Evolutionary conservation across 2,797 vertebrate species (phyloP).

Genomic region (Hephaestus fuliginosus): DNA sequence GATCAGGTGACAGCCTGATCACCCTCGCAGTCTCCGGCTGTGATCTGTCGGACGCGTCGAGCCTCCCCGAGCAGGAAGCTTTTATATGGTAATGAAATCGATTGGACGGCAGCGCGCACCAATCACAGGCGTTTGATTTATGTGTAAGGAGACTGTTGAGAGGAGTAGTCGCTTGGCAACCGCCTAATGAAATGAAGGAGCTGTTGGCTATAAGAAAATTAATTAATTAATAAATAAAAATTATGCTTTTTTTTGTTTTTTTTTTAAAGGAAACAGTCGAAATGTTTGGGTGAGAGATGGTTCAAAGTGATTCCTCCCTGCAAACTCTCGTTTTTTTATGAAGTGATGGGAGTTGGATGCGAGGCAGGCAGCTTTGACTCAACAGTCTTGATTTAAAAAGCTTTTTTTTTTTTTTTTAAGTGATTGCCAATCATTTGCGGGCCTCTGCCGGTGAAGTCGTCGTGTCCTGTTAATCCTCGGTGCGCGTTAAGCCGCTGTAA

Average conservation of each 20-base stretch:
- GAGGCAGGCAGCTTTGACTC: neutral
- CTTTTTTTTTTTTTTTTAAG: neutral
- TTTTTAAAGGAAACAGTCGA: constrained; percentile 24
- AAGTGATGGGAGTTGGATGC: constrained; percentile 20
- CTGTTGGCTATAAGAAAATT: constrained; percentile 44
- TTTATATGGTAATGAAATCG: constrained; percentile 80
- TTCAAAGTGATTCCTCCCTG: neutral
- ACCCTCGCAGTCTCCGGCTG: constrained; percentile 26
- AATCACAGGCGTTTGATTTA: constrained; percentile 81
- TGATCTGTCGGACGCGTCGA: constrained; percentile 45
- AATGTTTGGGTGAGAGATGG: neutral
- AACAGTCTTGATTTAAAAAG: constrained; percentile 17
- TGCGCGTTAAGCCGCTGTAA: constrained; percentile 1
- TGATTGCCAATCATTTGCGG: neutral
- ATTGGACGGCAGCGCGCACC: constrained; percentile 71
- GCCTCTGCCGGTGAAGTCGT: neutral
- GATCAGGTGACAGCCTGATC: neutral
- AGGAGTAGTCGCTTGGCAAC: constrained; percentile 82
- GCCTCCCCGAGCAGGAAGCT: constrained; percentile 64
- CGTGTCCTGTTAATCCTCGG: neutral
- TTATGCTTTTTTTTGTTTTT: constrained; percentile 2
- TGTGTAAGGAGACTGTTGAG: constrained; percentile 76
- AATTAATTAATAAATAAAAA: too few relatives aligned
- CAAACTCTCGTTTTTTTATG: constrained; percentile 11
- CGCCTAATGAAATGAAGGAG: constrained; percentile 74